Percentiles rank a stretch among this genome's conserved stretches.
Conservation (phyloP, 2,888 invertebrate genomes). For the Coelogynopora nodosa region DNA sequence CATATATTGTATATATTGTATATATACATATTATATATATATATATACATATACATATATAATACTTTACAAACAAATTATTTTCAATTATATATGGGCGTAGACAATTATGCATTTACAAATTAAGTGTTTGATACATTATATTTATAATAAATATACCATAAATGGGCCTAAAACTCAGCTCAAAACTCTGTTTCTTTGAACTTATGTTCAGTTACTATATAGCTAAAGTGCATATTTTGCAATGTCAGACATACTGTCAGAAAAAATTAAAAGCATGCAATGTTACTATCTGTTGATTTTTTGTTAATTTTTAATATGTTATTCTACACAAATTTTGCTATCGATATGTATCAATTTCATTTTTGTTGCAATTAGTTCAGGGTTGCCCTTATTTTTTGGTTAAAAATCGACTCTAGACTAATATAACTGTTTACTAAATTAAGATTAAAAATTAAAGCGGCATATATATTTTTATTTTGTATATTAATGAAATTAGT, state of each 20-base stretch:
- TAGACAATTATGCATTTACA: neutral
- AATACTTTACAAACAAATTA: neutral
- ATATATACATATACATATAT: neutral
- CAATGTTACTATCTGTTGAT: neutral
- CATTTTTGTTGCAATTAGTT: conserved; percentile 17
- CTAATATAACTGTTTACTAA: too few species aligned
- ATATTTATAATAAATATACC: conserved; percentile 31
- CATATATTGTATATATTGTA: too few species aligned
- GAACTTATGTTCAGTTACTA: neutral
- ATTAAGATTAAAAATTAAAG: too few species aligned
- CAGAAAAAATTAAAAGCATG: neutral
- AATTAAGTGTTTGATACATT: conserved; percentile 10
- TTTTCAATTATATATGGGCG: neutral
- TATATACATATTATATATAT: too few species aligned
- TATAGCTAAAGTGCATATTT: conserved; percentile 6
- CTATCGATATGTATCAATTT: neutral
- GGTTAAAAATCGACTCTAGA: too few species aligned
- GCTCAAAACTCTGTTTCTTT: neutral
- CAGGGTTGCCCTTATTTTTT: neutral
- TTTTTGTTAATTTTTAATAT: too few species aligned
- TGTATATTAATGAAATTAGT: too few species aligned
- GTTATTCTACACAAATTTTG: neutral
- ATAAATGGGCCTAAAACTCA: too few species aligned
- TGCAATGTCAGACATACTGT: conserved; percentile 21
- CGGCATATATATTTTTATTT: too few species aligned